Percentiles rank a stretch among this genome's conserved stretches.
Evolutionary conservation across 2,113 vertebrate genomes (phyloP).

Genomic region (Propithecus coquereli): DNA sequence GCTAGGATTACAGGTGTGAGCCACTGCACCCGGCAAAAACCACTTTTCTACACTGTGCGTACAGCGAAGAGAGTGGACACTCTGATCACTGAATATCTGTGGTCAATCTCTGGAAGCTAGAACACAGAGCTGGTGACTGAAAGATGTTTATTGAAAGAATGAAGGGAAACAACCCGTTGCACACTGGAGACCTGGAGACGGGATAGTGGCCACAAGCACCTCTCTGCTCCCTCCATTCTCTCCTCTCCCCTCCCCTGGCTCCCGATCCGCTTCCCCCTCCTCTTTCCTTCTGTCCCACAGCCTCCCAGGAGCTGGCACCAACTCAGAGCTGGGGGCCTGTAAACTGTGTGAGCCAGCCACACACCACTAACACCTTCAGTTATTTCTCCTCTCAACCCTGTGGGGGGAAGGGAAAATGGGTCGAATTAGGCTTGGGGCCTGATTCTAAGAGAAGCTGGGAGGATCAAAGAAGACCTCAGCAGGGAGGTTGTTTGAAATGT

Average conservation of each 20-base stretch:
- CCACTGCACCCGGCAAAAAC: background rate
- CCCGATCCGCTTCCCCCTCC: background rate
- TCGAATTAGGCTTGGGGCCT: background rate
- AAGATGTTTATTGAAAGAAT: background rate
- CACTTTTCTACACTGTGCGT: background rate
- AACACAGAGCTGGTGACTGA: background rate
- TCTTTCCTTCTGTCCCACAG: background rate
- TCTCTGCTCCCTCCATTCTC: background rate
- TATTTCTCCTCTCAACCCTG: background rate
- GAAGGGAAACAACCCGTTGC: background rate
- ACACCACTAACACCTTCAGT: background rate
- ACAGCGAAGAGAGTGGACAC: background rate
- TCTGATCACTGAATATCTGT: background rate
- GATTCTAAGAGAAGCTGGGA: background rate
- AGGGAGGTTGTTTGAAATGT: conserved; percentile 42
- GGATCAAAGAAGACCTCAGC: conserved; percentile 44
- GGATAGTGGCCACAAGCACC: background rate
- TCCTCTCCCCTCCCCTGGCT: background rate
- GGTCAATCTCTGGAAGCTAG: background rate
- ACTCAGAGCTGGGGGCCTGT: background rate
- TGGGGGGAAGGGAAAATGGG: background rate
- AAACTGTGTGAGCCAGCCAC: background rate
- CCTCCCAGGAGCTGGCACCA: background rate
- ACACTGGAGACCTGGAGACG: background rate
- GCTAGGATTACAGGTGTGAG: background rate